Base-by-base conservation (phyloP, 2,888 invertebrate genomes). In the Acanthosoma haemorrhoidale region DNA sequence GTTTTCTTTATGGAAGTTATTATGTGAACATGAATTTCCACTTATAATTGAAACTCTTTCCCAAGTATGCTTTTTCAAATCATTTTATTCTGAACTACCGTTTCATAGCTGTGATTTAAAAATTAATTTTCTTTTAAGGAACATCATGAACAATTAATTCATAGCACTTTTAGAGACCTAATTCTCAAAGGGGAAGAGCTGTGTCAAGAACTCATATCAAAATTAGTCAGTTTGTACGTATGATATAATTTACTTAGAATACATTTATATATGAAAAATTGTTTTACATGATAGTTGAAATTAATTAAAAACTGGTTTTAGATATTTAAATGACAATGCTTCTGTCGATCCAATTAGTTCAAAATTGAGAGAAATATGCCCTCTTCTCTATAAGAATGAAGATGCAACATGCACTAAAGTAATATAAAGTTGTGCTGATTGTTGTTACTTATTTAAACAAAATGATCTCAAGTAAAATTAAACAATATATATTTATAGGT, bases 361-460 rank as follows among this genome's bases (percentile, higher is more conserved):
- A 25, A 90, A 90, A 78, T 81, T 99, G 68, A 84, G 96, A 59
- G 91, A 94, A 76, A 86, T 94, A 1, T 99, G 98, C 78, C 98
- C 99, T 0, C 90, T 91, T 75, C 83, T 99, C 29, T 99, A 96
- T 79, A 89, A 92, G 74, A 89, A 89, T 76, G 97, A 98, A 82
- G 98, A 99, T 81, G 97, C 96, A 3, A 91, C 94, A 11, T 94
- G 94, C 76, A 94, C 96, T 2, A 96, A 96, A 83, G 94, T 93
- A 80, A 78, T 18, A 21, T 51, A 2, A 13, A 2, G 29, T 51
- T 43, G 1, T 43, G 25, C 21, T 51, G 13, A 29, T 11, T 21
- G 2, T 9, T 15, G 18, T 57, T 13, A 15, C n/a, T 15, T 43
- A 15, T 21, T 11, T 16, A 16, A 2, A 0, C 21, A 5, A 1